Evolutionary conservation across 2,113 vertebrate genomes (phyloP).

Genomic region (Colossoma macropomum): DNA sequence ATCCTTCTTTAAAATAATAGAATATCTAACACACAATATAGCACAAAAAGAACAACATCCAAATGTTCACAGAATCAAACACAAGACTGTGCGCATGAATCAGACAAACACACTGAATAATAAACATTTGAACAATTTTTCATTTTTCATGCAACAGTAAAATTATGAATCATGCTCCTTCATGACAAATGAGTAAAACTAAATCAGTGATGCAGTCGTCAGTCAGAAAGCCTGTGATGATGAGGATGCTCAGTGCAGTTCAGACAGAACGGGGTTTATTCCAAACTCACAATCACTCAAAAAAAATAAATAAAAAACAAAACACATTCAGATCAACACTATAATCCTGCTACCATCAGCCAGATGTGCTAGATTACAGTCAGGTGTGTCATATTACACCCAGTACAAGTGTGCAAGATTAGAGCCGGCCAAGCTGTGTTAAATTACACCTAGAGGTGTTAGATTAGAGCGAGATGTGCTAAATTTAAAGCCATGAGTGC

Average conservation of each 20-base stretch:
- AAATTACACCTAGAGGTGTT: too few species aligned
- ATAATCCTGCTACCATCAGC: too few species aligned
- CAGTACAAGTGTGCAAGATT: background rate
- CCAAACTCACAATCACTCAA: background rate
- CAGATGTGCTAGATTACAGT: background rate
- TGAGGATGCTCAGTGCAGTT: background rate
- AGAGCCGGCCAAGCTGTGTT: too few species aligned
- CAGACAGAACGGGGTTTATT: background rate
- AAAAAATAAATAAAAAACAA: too few species aligned
- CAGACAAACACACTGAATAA: background rate
- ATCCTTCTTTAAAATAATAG: too few species aligned
- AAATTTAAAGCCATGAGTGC: too few species aligned
- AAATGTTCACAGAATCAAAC: background rate
- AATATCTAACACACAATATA: too few species aligned
- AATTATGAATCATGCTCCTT: slow-evolving; percentile 7
- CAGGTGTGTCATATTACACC: background rate
- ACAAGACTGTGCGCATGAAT: background rate
- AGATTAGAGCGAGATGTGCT: background rate
- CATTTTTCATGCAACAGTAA: background rate
- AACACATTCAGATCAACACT: slow-evolving; percentile 8
- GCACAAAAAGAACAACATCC: too few species aligned
- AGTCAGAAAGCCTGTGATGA: background rate
- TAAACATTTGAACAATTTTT: background rate
- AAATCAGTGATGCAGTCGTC: background rate
- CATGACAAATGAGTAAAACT: background rate